Percentiles rank a stretch among this genome's conserved stretches.
Evolutionary conservation across 2,797 vertebrate genomes (phyloP).

Genomic region (Dicrostonyx torquatus): DNA sequence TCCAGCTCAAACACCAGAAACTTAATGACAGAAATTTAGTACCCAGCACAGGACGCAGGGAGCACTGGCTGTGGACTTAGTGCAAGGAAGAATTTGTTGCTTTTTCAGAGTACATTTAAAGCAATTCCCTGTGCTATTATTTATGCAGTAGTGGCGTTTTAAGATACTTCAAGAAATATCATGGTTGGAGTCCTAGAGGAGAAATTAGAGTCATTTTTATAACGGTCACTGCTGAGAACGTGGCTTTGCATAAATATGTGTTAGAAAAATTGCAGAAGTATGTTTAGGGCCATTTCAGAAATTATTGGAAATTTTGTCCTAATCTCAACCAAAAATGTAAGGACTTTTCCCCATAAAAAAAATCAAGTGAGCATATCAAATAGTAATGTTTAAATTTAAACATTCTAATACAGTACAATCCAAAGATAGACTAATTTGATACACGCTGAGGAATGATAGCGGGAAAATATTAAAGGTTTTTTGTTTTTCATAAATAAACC

Average conservation of each 20-base stretch:
- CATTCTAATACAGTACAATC: background rate
- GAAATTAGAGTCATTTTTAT: constrained; percentile 11
- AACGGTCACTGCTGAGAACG: background rate
- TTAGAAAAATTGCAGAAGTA: background rate
- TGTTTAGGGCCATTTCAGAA: background rate
- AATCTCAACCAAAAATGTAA: background rate
- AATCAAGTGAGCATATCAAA: background rate
- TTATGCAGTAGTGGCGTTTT: background rate
- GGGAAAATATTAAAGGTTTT: background rate
- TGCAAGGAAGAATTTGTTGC: background rate
- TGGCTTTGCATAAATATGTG: background rate
- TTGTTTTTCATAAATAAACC: constrained; percentile 1
- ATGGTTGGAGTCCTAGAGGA: background rate
- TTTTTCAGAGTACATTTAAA: constrained; percentile 42
- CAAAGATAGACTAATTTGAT: background rate
- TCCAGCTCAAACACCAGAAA: background rate
- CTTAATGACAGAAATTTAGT: constrained; percentile 41
- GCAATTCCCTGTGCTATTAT: background rate
- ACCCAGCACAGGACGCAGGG: background rate
- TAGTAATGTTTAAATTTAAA: background rate
- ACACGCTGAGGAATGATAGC: background rate
- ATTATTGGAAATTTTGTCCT: background rate
- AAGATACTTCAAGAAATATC: background rate
- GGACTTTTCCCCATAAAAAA: background rate
- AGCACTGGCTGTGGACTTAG: background rate